Conservation (phyloP, 2,888 invertebrate genomes). For the Leuctra nigra region DNA sequence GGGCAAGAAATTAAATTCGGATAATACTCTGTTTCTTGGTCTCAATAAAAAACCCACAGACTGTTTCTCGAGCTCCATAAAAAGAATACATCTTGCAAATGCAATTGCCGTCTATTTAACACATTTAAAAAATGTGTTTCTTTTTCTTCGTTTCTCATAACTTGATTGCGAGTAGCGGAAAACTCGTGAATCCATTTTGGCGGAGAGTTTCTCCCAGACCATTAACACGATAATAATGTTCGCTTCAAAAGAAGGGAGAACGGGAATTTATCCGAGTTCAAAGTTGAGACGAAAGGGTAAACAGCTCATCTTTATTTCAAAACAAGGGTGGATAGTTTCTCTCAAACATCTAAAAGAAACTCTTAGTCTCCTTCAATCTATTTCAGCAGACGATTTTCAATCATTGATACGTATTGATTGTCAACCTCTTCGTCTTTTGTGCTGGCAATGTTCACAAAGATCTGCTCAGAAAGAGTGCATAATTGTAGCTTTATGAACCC, state of each 20-base stretch:
- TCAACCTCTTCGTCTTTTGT: no score
- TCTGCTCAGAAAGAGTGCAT: no score
- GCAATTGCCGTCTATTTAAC: slow-evolving; percentile 20
- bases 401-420: no score
- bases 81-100: slow-evolving; percentile 10
- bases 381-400: no score
- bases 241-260: neutral
- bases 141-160: slow-evolving; percentile 8
- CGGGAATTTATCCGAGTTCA: neutral
- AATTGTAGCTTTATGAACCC: no score
- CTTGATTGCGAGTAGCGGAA: slow-evolving; percentile 23
- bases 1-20: slow-evolving; percentile 26
- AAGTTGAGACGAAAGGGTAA: neutral
- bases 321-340: no score
- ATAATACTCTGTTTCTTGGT: slow-evolving; percentile 22
- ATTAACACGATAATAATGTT: slow-evolving; percentile 26
- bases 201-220: slow-evolving; percentile 17
- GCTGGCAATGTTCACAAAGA: no score
- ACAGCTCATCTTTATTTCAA: neutral
- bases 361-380: no score
- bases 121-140: slow-evolving; percentile 21
- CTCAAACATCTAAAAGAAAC: no score
- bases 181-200: slow-evolving; percentile 22
- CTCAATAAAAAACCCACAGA: slow-evolving; percentile 22
- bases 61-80: neutral